Evolutionary conservation across 2,888 invertebrate genomes (phyloP).

Genomic region (Andrena praecox): DNA sequence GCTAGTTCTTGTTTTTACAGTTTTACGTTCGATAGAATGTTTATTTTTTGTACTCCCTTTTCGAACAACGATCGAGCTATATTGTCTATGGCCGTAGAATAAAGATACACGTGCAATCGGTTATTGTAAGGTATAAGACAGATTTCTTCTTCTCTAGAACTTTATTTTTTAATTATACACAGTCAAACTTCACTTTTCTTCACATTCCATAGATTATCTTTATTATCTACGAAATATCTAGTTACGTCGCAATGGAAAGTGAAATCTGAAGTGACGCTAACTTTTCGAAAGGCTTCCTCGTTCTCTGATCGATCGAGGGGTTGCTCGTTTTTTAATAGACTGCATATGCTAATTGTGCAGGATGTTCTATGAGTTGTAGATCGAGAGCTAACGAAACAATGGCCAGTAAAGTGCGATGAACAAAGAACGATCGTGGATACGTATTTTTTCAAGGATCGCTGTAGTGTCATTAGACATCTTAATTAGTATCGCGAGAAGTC

Average conservation of each 20-base stretch:
- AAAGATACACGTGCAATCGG: slow-evolving; percentile 34
- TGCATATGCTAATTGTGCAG: slow-evolving; percentile 15
- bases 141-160: not conserved
- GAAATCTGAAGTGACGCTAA: slow-evolving; percentile 59
- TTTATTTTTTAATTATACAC: slow-evolving; percentile 17
- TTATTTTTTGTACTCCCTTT: slow-evolving; percentile 25
- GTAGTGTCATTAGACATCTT: too few relatives aligned
- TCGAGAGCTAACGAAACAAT: not conserved
- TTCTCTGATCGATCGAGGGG: not conserved
- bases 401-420: slow-evolving; percentile 22
- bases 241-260: slow-evolving; percentile 5
- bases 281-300: not conserved
- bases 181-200: slow-evolving; percentile 16
- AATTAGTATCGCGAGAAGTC: not conserved
- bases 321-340: slow-evolving; percentile 26
- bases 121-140: slow-evolving; percentile 12
- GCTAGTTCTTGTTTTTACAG: slow-evolving; percentile 57
- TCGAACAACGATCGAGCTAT: slow-evolving; percentile 26
- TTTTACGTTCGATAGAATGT: slow-evolving; percentile 32
- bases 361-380: slow-evolving; percentile 11
- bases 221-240: slow-evolving; percentile 26
- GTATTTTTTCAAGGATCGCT: too few relatives aligned
- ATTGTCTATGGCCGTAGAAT: slow-evolving; percentile 22
- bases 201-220: slow-evolving; percentile 46
- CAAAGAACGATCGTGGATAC: not conserved